A percentile compares a stretch with the other conserved stretches of the same genome.
Evolutionary conservation across 2,888 invertebrate genomes (phyloP).

Genomic region (Ditylenchus weischeri): DNA sequence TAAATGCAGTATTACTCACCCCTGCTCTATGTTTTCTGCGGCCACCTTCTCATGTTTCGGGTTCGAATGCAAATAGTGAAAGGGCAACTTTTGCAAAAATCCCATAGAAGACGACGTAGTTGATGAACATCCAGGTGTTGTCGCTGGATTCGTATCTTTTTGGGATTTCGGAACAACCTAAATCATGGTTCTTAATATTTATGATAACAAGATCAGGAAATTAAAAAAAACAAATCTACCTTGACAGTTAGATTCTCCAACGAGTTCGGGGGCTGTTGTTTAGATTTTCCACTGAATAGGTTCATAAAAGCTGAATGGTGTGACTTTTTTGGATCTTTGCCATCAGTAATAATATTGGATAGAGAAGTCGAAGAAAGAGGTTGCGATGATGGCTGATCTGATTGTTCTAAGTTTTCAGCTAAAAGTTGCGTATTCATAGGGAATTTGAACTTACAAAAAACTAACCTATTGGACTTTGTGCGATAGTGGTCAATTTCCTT

Average conservation of each 20-base stretch:
- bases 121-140: too few species aligned
- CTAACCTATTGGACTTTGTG: too few species aligned
- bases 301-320: constrained; percentile 1
- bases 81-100: constrained; percentile 1
- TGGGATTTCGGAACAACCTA: not conserved
- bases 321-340: constrained; percentile 1
- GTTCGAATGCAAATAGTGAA: constrained; percentile 2
- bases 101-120: constrained; percentile 1
- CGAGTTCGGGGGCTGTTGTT: constrained; percentile 2
- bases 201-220: not conserved
- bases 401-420: too few species aligned
- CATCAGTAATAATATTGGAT: not conserved
- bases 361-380: constrained; percentile 69
- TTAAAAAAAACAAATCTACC: not conserved
- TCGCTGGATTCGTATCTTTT: not conserved
- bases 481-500: too few species aligned
- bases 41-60: too few species aligned
- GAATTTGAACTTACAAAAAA: too few species aligned
- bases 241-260: not conserved
- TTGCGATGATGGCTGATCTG: too few species aligned
- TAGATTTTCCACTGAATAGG: not conserved
- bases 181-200: not conserved
- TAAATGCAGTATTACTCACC: too few species aligned
- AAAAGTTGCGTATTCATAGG: too few species aligned
- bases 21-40: too few species aligned